Percentiles rank a stretch among this genome's conserved stretches.
Evolutionary conservation across 2,113 vertebrate species (phyloP).

Genomic region (Callocephalon fimbriatum): DNA sequence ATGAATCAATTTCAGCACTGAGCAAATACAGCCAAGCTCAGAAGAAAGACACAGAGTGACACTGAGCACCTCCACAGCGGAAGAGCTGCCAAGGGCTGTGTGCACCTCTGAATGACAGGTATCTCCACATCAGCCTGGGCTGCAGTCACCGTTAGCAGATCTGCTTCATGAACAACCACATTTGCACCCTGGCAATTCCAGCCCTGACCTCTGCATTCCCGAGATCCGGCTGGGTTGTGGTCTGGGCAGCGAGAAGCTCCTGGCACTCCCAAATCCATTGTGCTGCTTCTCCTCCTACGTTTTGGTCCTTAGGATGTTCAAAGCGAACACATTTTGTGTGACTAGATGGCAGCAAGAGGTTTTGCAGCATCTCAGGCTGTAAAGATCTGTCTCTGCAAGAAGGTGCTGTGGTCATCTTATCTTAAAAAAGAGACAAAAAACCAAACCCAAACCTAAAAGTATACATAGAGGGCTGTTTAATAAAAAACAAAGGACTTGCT

Average conservation of each 20-base stretch:
- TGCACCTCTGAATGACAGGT: fast-evolving
- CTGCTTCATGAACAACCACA: not conserved
- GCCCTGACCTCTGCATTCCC: not conserved
- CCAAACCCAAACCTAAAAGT: fast-evolving
- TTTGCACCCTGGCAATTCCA: not conserved
- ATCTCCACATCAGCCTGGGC: not conserved
- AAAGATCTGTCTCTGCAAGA: not conserved
- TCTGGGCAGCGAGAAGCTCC: not conserved
- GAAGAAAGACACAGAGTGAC: not conserved
- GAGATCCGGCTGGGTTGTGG: too few relatives aligned
- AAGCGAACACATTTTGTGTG: not conserved
- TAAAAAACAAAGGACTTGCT: not conserved
- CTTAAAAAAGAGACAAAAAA: not conserved
- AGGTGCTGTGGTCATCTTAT: not conserved
- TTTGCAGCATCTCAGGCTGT: not conserved
- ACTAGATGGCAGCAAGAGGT: not conserved
- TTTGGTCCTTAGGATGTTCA: not conserved
- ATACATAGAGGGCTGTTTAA: not conserved
- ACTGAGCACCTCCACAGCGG: not conserved
- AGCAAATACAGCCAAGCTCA: not conserved
- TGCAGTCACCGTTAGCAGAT: not conserved
- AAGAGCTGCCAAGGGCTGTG: not conserved
- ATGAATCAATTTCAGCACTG: not conserved
- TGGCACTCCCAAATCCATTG: not conserved
- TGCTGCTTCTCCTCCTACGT: not conserved